Base-by-base conservation (phyloP, 2,888 invertebrate genomes). In the Autographa pulchrina region DNA sequence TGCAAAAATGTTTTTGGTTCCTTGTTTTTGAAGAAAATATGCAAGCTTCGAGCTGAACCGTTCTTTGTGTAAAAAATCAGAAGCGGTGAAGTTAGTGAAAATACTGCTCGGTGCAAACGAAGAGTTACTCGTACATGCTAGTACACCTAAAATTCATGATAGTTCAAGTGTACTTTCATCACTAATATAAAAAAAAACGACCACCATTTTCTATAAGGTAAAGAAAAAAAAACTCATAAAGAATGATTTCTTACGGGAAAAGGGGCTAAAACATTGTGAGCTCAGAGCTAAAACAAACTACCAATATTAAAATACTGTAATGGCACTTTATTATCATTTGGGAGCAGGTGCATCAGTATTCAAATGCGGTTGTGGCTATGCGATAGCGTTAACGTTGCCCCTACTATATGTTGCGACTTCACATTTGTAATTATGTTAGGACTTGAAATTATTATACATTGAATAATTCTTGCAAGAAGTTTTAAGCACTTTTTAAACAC, bases 331-430 rank as follows among this genome's bases (percentile, higher is more conserved):
- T 85, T 87, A 86, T 81, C 84, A 80, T 82, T 83, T 75, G 73
- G n/a, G 64, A 38, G 70, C 86, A 85, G 83, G 79, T 86, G 83
- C 83, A 87, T 84, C 86, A 84, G 78, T 75, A 86, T 87, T 84
- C 81, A 78, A 85, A 86, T 84, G 66, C 74, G 70, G 66, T 62
- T 82, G 78, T 81, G 84, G 81, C 56, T 65, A 68, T 32, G 62
- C 70, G 80, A 79, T 83, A 83, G 70, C 80, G 72, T 67, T 78
- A 78, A 81, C 69, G 52, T 64, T 56, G n/a, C 76, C 80, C 72
- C 68, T 83, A 84, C 80, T n/a, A 72, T 14, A 54, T 8, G 41
- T 16, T 13, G 16, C 9, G 13, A 43, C 14, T 18, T 32, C 32
- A 59, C 43, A 18, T n/a, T n/a, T 5, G 2, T n/a, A n/a, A n/a